phyloP scores from a whole-genome alignment of 2,797 vertebrate genomes.

The Propithecus deckenii region DNA sequence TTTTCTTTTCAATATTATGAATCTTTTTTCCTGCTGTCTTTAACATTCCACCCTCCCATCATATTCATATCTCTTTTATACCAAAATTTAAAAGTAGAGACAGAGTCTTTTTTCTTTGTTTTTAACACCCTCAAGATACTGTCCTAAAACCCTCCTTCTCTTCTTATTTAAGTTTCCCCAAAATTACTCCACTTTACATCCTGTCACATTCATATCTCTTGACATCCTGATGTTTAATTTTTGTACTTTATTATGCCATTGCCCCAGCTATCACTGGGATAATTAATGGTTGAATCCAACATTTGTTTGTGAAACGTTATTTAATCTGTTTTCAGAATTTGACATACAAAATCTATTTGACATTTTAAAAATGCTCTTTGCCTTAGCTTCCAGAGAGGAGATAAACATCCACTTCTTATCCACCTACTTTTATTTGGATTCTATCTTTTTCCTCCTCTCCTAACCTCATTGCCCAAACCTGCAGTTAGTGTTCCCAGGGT shows the following conservation, averaged over 20 bases:
- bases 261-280: not conserved
- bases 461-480: not conserved
- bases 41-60: not conserved
- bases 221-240: not conserved
- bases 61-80: not conserved
- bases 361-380: not conserved
- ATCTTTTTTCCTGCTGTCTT: not conserved
- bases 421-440: not conserved
- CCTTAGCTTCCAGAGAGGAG: not conserved
- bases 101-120: not conserved
- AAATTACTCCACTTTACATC: not conserved
- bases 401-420: not conserved
- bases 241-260: not conserved
- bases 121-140: not conserved
- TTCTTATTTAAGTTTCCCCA: not conserved
- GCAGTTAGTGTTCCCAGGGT: not conserved
- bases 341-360: not conserved
- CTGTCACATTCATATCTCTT: not conserved
- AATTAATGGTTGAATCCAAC: not conserved
- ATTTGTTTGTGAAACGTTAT: not conserved
- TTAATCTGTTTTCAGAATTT: constrained; percentile 24
- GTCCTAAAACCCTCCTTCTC: not conserved
- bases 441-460: not conserved
- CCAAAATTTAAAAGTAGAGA: not conserved
- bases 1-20: not conserved